Evolutionary conservation across 2,113 vertebrate genomes (phyloP).

Genomic region (Felis catus): DNA sequence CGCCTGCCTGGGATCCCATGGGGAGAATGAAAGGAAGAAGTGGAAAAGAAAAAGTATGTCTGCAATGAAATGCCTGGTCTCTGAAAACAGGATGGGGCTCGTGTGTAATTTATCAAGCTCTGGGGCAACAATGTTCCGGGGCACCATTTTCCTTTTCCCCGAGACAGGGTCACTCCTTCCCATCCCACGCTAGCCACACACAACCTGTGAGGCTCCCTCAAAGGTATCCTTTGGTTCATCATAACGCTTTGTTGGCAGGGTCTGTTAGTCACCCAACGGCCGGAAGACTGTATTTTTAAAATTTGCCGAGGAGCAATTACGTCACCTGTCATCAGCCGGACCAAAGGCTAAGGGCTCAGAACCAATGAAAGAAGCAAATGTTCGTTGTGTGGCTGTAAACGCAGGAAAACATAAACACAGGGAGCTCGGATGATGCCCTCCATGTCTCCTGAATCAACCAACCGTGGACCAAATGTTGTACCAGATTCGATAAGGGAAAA

Average conservation of each 20-base stretch:
- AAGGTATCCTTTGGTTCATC: neutral
- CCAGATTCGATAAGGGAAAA: neutral
- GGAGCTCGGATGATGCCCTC: neutral
- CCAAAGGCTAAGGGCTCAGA: neutral
- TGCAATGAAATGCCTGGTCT: neutral
- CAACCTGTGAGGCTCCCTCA: neutral
- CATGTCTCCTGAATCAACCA: neutral
- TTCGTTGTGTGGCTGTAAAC: neutral
- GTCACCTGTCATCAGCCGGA: neutral
- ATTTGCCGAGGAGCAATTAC: neutral
- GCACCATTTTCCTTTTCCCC: neutral
- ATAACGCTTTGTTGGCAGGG: neutral
- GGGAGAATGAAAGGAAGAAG: constrained; percentile 1
- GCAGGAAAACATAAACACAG: neutral
- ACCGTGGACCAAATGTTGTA: neutral
- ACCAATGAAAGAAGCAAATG: neutral
- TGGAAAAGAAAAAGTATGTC: neutral
- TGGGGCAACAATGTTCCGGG: fast-evolving
- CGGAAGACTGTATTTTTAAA: neutral
- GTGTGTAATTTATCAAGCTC: neutral
- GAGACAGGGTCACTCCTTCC: too few species aligned
- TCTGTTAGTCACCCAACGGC: neutral
- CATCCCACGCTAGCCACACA: fast-evolving
- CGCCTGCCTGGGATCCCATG: neutral
- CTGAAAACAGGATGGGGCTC: neutral